Evolutionary conservation across 2,113 vertebrate species (phyloP).

Genomic region (Rhipidura dahli): DNA sequence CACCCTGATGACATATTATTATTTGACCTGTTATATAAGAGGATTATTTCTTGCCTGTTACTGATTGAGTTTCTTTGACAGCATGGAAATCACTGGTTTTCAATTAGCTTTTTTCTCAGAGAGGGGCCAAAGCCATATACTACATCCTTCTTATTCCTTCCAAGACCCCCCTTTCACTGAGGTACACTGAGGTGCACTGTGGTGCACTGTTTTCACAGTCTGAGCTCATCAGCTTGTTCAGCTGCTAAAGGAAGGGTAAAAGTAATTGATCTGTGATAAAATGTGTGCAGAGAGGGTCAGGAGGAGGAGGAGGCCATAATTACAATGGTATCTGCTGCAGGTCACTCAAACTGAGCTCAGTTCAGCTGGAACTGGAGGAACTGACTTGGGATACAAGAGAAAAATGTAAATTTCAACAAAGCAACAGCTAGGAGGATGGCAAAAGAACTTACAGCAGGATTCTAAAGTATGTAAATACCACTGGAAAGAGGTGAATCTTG

Average conservation of each 20-base stretch:
- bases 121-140: not conserved
- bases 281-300: not conserved
- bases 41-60: constrained; percentile 30
- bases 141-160: not conserved
- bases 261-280: not conserved
- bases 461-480: not conserved
- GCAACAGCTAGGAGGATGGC: not conserved
- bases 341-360: not conserved
- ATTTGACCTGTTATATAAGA: constrained; percentile 40
- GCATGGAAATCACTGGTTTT: constrained; percentile 14
- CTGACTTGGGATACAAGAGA: not conserved
- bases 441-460: not conserved
- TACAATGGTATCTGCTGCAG: not conserved
- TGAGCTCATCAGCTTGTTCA: not conserved
- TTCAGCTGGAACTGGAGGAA: not conserved
- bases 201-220: not conserved
- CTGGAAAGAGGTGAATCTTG: not conserved
- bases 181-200: not conserved
- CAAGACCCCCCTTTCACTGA: not conserved
- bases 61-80: constrained; percentile 5
- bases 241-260: not conserved
- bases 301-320: not conserved
- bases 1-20: constrained; percentile 42
- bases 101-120: constrained; percentile 14
- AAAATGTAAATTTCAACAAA: not conserved